Conservation (phyloP, 2,113 vertebrate species). For the Chlorodrepanis virens region DNA sequence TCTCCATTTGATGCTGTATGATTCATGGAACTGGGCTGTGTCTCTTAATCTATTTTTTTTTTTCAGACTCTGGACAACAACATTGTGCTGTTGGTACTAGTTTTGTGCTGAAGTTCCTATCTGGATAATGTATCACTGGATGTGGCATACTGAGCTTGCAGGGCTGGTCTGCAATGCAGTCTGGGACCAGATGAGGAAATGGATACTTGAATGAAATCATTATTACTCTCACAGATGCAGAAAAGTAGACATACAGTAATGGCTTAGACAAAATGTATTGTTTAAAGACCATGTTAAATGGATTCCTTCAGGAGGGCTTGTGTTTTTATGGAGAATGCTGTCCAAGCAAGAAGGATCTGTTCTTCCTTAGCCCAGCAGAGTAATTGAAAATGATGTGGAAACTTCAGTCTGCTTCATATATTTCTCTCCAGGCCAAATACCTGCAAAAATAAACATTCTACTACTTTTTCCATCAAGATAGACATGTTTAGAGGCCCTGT, state of each 20-base stretch:
- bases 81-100: not conserved
- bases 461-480: not conserved
- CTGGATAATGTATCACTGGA: not conserved
- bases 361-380: not conserved
- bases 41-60: not conserved
- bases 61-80: not conserved
- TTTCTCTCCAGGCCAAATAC: not conserved
- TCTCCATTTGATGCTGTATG: not conserved
- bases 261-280: conserved; percentile 16
- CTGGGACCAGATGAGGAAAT: conserved; percentile 23
- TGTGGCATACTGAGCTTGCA: not conserved
- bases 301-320: conserved; percentile 11
- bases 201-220: conserved; percentile 34
- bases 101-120: conserved; percentile 1
- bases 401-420: not conserved
- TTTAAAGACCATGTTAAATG: conserved; percentile 24
- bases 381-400: not conserved
- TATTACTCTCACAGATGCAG: conserved; percentile 4
- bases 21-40: not conserved
- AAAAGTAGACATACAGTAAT: conserved; percentile 18
- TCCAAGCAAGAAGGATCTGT: conserved; percentile 10
- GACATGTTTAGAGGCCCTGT: not conserved
- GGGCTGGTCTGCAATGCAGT: not conserved
- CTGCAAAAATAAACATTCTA: not conserved
- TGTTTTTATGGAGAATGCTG: not conserved